Base-by-base conservation (phyloP, 2,797 vertebrate species). In the Oreortyx pictus region DNA sequence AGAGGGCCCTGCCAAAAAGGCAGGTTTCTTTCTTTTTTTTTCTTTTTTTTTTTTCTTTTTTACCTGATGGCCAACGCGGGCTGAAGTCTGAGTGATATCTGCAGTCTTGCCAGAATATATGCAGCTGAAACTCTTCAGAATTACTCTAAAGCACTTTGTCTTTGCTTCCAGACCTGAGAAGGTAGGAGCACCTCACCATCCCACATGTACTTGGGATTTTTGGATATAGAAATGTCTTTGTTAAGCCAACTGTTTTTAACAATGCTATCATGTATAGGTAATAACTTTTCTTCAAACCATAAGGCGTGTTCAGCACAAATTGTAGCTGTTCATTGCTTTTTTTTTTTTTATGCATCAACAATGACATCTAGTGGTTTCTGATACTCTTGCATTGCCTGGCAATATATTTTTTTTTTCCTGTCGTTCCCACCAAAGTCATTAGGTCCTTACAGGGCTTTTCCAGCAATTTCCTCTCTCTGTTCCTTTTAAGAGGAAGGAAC, bases 381-480 rank as follows among this genome's bases (percentile, higher is more conserved):
- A 0, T 3, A 14, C 31, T 65, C 52, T 24, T 89, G 83, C 86
- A 50, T 1, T 7, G 9, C 7, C 37, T 18, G 44, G 6, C 18
- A 7, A 20, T 47, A 60, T 67, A 23, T 13, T 41, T 41, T 57
- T 41, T 41, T 41, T 57, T 4, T 4, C 5, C 23, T 7, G 3
- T 2, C 1, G 2, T 6, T 9, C 20, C 61, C 8, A 39, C 41
- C 4, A 2, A 17, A 14, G 9, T 5, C 6, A 1, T 7, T 0
- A 4, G 14, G 29, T 4, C 13, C 19, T 13, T 5, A 0, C 25
- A 9, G 49, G 15, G 8, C 37, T 24, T 43, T 35, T 73, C 44
- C 62, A 0, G 20, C 1, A 35, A 47, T 31, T 43, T 15, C 22
- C 2, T 7, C 1, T 3, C 5, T 41, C 61, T 64, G 61, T 64